A percentile compares a stretch with the other conserved stretches of the same genome.
Conservation (phyloP, 2,113 vertebrate genomes). For the Galemys pyrenaicus region DNA sequence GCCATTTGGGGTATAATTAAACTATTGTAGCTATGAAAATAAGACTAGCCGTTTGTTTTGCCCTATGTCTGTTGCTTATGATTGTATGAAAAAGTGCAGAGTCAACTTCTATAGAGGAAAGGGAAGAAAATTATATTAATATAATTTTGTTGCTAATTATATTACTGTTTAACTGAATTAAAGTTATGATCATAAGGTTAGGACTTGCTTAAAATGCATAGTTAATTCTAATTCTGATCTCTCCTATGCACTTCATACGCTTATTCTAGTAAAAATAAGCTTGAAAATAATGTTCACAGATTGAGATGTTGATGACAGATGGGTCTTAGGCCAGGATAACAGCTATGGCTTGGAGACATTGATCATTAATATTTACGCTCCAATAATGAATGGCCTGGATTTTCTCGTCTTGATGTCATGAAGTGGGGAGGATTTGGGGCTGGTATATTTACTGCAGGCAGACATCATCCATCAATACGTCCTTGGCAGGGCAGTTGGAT, state of each 20-base stretch:
- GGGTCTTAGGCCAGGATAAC: slow-evolving; percentile 23
- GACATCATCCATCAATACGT: slow-evolving; percentile 52
- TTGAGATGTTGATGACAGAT: slow-evolving; percentile 63
- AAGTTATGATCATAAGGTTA: not conserved
- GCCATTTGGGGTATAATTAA: not conserved
- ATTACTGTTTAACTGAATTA: not conserved
- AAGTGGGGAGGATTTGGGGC: slow-evolving; percentile 59
- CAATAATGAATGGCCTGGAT: slow-evolving; percentile 68
- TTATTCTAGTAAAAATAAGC: slow-evolving; percentile 28
- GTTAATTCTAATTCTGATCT: slow-evolving; percentile 32
- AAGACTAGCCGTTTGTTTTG: not conserved
- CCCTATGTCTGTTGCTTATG: not conserved
- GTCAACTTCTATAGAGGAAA: not conserved
- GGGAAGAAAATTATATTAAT: no score
- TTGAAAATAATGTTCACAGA: slow-evolving; percentile 45
- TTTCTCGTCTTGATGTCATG: slow-evolving; percentile 55
- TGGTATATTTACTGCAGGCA: slow-evolving; percentile 38
- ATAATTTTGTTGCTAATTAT: not conserved
- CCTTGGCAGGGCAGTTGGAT: slow-evolving; percentile 26
- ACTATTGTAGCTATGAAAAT: not conserved
- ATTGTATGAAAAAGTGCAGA: not conserved
- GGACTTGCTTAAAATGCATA: not conserved
- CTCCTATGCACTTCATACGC: not conserved
- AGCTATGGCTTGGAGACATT: slow-evolving; percentile 37
- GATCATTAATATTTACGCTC: slow-evolving; percentile 62